Percentiles rank a stretch among this genome's conserved stretches.
Evolutionary conservation across 2,113 vertebrate genomes (phyloP).

Genomic region (Pedionomus torquatus): DNA sequence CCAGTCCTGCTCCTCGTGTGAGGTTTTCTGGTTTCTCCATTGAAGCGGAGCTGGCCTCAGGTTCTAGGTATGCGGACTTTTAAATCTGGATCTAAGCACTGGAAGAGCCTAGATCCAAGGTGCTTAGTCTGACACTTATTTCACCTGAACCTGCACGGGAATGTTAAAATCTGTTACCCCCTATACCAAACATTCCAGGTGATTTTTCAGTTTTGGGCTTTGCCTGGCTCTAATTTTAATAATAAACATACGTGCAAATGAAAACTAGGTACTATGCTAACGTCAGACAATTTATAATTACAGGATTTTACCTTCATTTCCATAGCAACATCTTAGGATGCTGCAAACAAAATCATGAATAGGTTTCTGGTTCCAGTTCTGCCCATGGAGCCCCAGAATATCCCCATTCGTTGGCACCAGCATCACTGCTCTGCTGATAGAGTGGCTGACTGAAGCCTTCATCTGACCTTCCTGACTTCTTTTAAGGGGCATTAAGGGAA

Average conservation of each 20-base stretch:
- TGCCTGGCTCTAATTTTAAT: not conserved
- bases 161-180: not conserved
- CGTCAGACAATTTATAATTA: not conserved
- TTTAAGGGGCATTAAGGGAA: not conserved
- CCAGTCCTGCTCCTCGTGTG: not conserved
- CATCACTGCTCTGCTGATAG: not conserved
- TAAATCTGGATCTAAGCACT: not conserved
- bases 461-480: not conserved
- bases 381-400: not conserved
- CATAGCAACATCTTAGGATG: not conserved
- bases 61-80: not conserved
- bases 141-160: not conserved
- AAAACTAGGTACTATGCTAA: not conserved
- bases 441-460: not conserved
- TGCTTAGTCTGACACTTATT: not conserved
- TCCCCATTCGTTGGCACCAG: not conserved
- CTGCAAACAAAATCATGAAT: not conserved
- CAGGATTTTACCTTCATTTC: not conserved
- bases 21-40: not conserved
- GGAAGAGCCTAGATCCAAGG: not conserved
- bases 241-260: not conserved
- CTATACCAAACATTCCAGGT: not conserved
- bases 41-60: not conserved
- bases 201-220: not conserved
- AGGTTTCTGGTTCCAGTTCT: not conserved